Conservation (phyloP, 2,888 invertebrate species). For the Resseliella maxima region DNA sequence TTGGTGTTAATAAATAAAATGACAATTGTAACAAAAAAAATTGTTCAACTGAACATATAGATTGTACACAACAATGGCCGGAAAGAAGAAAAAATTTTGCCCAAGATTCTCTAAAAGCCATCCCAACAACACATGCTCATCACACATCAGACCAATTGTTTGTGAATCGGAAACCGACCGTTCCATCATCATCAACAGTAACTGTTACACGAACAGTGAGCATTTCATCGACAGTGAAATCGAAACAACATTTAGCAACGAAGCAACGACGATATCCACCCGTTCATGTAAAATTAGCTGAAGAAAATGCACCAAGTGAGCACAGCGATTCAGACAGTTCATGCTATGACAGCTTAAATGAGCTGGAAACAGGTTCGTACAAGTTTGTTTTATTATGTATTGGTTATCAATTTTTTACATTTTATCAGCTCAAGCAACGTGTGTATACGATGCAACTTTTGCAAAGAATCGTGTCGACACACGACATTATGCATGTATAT, state of each 20-base stretch:
- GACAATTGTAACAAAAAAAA: not conserved
- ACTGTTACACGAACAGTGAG: not conserved
- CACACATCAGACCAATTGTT: not conserved
- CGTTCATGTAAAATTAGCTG: conserved; percentile 50
- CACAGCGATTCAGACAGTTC: conserved; percentile 59
- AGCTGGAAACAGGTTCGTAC: conserved; percentile 61
- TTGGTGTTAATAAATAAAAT: not conserved
- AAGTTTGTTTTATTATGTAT: not conserved
- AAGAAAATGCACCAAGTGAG: conserved; percentile 31
- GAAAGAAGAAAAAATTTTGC: conserved; percentile 46
- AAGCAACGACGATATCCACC: not conserved
- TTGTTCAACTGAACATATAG: not conserved
- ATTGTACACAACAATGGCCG: conserved; percentile 49
- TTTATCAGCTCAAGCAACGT: not conserved
- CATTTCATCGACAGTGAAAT: conserved; percentile 1
- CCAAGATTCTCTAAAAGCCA: not conserved
- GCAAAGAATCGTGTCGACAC: no score
- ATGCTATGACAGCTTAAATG: conserved; percentile 61
- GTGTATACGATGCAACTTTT: no score
- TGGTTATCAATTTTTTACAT: not conserved
- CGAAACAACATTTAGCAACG: not conserved
- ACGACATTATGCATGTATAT: no score
- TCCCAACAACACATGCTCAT: not conserved
- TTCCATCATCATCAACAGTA: not conserved
- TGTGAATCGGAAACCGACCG: not conserved